Conservation (phyloP, 92 coral and sea anemone species). For the Epizoanthus fatuus region DNA sequence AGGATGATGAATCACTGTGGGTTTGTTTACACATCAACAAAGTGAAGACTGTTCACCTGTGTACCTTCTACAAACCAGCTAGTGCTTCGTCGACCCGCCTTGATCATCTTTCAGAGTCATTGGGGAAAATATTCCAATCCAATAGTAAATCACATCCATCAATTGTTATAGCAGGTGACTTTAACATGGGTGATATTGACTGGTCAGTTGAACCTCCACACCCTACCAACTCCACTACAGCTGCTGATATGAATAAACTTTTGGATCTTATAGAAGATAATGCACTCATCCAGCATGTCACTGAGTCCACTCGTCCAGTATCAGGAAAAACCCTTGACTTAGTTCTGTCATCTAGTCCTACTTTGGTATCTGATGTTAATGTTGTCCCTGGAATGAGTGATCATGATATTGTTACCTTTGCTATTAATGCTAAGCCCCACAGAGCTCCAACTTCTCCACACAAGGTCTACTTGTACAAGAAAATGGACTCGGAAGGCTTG, state of each 20-base stretch:
- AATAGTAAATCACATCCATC: constrained; percentile 1
- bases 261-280: constrained; percentile 35
- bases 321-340: constrained; percentile 43
- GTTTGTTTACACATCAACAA: not conserved
- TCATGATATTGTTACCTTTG: constrained; percentile 9
- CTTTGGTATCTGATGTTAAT: constrained; percentile 36
- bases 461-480: constrained; percentile 17
- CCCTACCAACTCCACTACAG: constrained; percentile 25
- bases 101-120: constrained; percentile 13
- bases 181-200: constrained; percentile 34
- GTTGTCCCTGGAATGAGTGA: constrained; percentile 36
- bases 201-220: constrained; percentile 24
- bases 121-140: constrained; percentile 9
- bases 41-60: constrained; percentile 16
- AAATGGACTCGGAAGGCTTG: not conserved
- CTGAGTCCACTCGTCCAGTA: constrained; percentile 45
- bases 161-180: constrained; percentile 27
- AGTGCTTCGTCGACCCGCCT: constrained; percentile 14
- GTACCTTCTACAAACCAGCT: constrained; percentile 9
- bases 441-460: constrained; percentile 16
- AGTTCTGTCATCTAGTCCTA: constrained; percentile 45
- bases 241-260: constrained; percentile 30
- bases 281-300: constrained; percentile 51
- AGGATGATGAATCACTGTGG: constrained; percentile 13
- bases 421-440: not conserved